phyloP scores from a whole-genome alignment of 2,113 vertebrate species.

The Saguinus imperator region DNA sequence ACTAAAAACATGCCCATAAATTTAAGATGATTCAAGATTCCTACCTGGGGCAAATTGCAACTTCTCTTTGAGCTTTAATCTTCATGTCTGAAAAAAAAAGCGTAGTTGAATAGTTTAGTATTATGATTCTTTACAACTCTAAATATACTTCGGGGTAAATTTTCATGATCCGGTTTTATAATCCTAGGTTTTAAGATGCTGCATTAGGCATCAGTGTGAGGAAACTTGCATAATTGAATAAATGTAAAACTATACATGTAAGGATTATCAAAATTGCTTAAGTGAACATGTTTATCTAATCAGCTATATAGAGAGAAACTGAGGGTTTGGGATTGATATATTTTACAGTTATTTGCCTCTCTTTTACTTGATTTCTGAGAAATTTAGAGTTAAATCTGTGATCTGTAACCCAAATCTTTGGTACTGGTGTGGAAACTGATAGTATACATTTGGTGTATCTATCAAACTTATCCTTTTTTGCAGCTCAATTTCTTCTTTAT shows the following conservation, averaged over 20 bases:
- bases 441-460: background rate
- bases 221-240: background rate
- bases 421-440: rapidly evolving
- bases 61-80: background rate
- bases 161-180: background rate
- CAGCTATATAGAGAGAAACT: background rate
- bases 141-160: background rate
- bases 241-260: too few relatives aligned
- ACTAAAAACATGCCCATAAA: background rate
- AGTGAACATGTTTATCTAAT: background rate
- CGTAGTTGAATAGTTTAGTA: background rate
- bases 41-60: rapidly evolving
- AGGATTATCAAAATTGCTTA: background rate
- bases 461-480: background rate
- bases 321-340: background rate
- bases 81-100: background rate
- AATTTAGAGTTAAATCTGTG: background rate
- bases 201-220: too few relatives aligned
- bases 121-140: background rate
- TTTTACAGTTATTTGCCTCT: background rate
- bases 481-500: background rate
- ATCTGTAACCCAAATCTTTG: too few relatives aligned
- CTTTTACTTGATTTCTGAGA: background rate
- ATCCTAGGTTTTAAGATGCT: background rate
- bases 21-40: background rate